phyloP scores from a whole-genome alignment of 2,888 invertebrate genomes.

The Cheilosia variabilis region DNA sequence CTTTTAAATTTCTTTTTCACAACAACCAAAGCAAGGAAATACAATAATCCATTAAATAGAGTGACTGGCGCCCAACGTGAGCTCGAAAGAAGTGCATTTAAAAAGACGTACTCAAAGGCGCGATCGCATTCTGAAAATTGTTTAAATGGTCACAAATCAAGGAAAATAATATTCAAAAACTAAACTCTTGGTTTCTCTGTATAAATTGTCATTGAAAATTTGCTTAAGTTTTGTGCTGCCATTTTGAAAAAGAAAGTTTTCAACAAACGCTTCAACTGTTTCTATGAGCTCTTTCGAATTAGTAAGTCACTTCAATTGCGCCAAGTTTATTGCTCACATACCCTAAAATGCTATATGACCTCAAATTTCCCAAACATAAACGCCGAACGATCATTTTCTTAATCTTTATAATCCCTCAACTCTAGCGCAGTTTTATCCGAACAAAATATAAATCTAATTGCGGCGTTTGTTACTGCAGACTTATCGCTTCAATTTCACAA shows the following conservation, averaged over 20 bases:
- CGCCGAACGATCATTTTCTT: conserved; percentile 30
- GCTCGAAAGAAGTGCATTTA: neutral
- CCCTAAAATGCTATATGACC: conserved; percentile 24
- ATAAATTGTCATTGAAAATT: too few species aligned
- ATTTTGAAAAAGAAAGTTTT: too few species aligned
- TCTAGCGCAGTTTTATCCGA: conserved; percentile 65
- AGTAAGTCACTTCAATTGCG: too few species aligned
- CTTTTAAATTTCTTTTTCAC: too few species aligned
- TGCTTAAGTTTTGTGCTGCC: too few species aligned
- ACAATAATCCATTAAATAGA: neutral
- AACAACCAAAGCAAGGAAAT: neutral
- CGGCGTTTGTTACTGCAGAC: conserved; percentile 44
- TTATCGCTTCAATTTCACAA: conserved; percentile 42
- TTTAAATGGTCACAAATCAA: too few species aligned
- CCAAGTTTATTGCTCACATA: neutral
- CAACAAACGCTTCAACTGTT: too few species aligned
- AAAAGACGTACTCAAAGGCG: neutral
- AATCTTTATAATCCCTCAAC: conserved; percentile 73
- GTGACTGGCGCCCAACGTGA: neutral
- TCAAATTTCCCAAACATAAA: conserved; percentile 11
- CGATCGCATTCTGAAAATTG: neutral
- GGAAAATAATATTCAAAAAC: too few species aligned
- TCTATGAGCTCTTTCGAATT: too few species aligned
- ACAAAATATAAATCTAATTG: conserved; percentile 51
- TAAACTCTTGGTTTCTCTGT: too few species aligned